These are phyloP conservation scores for Eupristina koningsbergeri DNA, from an alignment of 1,140 invertebrate genomes.

Conservation along the genomic window DNA sequence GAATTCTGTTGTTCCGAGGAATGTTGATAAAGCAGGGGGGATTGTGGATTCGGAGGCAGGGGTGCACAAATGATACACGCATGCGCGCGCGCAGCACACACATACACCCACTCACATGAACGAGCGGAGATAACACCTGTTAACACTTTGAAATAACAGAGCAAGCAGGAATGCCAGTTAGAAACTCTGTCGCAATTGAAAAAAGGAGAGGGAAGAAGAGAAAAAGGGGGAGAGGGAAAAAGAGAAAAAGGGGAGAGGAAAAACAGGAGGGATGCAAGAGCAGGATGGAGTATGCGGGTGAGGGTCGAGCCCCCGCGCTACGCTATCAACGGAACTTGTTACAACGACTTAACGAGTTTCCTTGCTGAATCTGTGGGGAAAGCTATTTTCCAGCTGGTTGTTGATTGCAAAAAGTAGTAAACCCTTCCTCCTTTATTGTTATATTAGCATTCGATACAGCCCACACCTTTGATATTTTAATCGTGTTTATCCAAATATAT, in stretches of 20 bases:
- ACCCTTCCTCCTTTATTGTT: too few relatives aligned
- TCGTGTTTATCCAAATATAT: too few relatives aligned
- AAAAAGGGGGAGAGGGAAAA: background rate
- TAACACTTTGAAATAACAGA: background rate
- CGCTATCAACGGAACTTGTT: constrained; percentile 8
- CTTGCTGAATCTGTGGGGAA: background rate
- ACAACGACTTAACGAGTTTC: background rate
- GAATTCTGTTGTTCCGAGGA: background rate
- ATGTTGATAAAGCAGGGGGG: background rate
- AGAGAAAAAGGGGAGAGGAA: background rate
- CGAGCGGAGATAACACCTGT: background rate
- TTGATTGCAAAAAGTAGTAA: too few relatives aligned
- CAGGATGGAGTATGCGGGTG: background rate
- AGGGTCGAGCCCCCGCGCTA: too few relatives aligned
- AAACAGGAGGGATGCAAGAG: background rate
- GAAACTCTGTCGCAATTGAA: background rate
- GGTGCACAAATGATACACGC: background rate
- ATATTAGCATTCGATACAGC: too few relatives aligned
- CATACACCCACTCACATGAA: too few relatives aligned
- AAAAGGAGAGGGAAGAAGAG: background rate
- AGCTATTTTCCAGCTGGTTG: background rate
- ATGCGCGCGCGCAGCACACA: background rate
- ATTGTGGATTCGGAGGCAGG: background rate
- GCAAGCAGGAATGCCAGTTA: background rate
- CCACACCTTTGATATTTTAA: too few relatives aligned